Evolutionary conservation across 2,797 vertebrate genomes (phyloP).

Genomic region (Acanthurus lineatus): DNA sequence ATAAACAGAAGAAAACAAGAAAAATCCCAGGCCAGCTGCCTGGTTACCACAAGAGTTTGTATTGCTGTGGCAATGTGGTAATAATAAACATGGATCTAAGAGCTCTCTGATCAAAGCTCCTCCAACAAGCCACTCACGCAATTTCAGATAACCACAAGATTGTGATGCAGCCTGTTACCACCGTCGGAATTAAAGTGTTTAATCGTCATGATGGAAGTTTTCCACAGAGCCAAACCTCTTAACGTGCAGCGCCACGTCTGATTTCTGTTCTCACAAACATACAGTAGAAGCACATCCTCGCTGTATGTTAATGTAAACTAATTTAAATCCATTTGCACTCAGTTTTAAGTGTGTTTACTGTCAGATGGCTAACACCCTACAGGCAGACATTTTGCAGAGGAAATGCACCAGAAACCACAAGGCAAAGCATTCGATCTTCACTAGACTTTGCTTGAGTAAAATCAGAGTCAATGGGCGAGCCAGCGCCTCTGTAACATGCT

Average conservation of each 20-base stretch:
- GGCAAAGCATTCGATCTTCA: neutral
- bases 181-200: slow-evolving; percentile 28
- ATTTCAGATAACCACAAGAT: slow-evolving; percentile 42
- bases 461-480: too few relatives aligned
- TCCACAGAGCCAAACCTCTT: slow-evolving; percentile 19
- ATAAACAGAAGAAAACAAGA: slow-evolving; percentile 1
- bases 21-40: neutral
- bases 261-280: neutral
- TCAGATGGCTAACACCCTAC: neutral
- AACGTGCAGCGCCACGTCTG: neutral
- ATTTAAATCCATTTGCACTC: neutral
- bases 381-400: neutral
- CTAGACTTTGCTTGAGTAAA: neutral
- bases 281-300: neutral
- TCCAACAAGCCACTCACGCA: slow-evolving; percentile 17
- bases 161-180: neutral
- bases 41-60: slow-evolving; percentile 15
- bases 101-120: slow-evolving; percentile 38
- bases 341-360: neutral
- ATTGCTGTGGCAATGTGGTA: slow-evolving; percentile 40
- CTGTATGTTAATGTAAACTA: neutral
- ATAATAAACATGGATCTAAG: slow-evolving; percentile 38
- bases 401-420: neutral
- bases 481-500: too few relatives aligned
- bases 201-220: slow-evolving; percentile 30